A percentile compares a stretch with the other conserved stretches of the same genome.
phyloP scores from a whole-genome alignment of 2,113 vertebrate genomes.

The Spea multiplicata region DNA sequence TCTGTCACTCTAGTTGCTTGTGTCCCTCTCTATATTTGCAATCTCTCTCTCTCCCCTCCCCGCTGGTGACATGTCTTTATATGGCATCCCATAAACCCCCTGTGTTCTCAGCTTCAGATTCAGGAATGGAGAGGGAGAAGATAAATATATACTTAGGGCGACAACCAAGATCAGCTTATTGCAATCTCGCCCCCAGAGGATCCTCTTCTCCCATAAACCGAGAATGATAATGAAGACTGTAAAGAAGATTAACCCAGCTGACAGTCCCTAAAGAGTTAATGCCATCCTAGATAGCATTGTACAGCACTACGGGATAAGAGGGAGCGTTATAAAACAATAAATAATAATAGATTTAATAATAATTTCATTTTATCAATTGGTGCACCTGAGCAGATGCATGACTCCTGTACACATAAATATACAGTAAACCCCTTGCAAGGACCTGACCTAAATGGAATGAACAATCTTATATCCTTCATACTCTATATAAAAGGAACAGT shows the following conservation, averaged over 20 bases:
- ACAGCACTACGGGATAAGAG: too few species aligned
- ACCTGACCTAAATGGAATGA: too few species aligned
- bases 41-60: constrained; percentile 14
- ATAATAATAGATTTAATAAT: too few species aligned
- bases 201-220: constrained; percentile 21
- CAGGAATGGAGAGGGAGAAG: constrained; percentile 42
- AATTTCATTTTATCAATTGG: too few species aligned
- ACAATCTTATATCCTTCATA: too few species aligned
- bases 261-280: neutral
- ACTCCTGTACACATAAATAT: too few species aligned
- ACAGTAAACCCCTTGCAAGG: too few species aligned
- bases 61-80: constrained; percentile 43
- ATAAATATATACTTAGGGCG: constrained; percentile 45
- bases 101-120: constrained; percentile 25
- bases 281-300: too few species aligned
- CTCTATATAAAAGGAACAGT: too few species aligned
- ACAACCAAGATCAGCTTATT: constrained; percentile 29
- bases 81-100: constrained; percentile 40
- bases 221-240: constrained; percentile 4
- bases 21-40: constrained; percentile 1
- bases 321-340: too few species aligned
- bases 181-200: neutral
- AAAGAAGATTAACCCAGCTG: constrained; percentile 1
- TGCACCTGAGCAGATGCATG: too few species aligned
- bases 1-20: constrained; percentile 4